Conservation (phyloP, 2,113 vertebrate genomes). For the Toxotes jaculatrix region DNA sequence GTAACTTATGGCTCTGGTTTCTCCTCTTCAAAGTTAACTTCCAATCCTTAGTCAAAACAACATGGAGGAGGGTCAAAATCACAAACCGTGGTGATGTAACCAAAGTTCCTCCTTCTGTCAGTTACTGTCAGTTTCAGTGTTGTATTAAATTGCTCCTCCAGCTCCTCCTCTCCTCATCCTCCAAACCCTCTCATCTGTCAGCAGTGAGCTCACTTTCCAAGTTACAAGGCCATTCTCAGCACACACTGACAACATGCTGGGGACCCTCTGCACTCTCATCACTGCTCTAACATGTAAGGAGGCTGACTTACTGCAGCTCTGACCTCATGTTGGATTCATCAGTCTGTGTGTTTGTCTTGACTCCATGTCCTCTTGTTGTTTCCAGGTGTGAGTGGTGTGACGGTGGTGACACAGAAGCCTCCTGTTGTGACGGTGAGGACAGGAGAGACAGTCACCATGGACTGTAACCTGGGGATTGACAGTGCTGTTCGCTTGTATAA, state of each 20-base stretch:
- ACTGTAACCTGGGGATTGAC: conserved; percentile 57
- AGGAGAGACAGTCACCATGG: conserved; percentile 59
- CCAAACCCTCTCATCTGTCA: conserved; percentile 34
- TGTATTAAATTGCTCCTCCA: conserved; percentile 44
- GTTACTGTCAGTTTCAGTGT: conserved; percentile 29
- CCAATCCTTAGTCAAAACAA: conserved; percentile 55
- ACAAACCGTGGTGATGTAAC: too few species aligned
- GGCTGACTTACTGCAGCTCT: conserved; percentile 38
- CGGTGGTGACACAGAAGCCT: conserved; percentile 52
- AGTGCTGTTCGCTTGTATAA: background rate
- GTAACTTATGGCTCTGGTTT: background rate
- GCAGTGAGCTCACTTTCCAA: conserved; percentile 31
- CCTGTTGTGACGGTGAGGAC: conserved; percentile 50
- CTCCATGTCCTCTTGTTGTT: conserved; percentile 47
- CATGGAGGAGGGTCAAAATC: conserved; percentile 38
- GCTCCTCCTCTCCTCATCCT: conserved; percentile 59
- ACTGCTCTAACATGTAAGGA: conserved; percentile 66
- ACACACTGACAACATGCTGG: conserved; percentile 67
- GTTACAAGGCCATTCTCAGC: conserved; percentile 36
- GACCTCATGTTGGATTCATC: conserved; percentile 42
- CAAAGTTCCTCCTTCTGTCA: conserved; percentile 50
- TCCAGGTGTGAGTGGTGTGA: conserved; percentile 63
- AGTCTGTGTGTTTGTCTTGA: conserved; percentile 35
- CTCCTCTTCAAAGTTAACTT: conserved; percentile 60
- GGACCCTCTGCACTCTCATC: conserved; percentile 57